phyloP scores from a whole-genome alignment of 2,113 vertebrate species.

The Panurus biarmicus region DNA sequence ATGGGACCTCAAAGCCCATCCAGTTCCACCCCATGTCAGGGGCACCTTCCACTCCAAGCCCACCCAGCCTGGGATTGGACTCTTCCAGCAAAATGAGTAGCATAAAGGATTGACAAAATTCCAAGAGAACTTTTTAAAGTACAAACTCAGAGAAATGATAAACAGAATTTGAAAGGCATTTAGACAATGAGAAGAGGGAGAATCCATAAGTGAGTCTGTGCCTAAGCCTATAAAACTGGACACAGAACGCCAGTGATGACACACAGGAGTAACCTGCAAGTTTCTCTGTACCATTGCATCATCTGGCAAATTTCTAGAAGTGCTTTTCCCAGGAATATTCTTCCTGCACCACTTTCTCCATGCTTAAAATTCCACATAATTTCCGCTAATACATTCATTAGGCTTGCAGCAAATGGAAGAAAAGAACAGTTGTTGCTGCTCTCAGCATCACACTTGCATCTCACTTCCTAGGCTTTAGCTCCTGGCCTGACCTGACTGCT shows the following conservation, averaged over 20 bases:
- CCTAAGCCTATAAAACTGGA: neutral
- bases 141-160: neutral
- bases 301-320: neutral
- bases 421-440: neutral
- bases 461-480: neutral
- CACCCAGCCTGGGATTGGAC: neutral
- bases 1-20: neutral
- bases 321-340: neutral
- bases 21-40: neutral
- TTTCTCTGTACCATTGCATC: neutral
- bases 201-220: neutral
- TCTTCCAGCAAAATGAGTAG: neutral
- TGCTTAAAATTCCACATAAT: neutral
- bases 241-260: neutral
- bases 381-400: neutral
- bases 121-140: neutral
- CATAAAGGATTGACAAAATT: neutral
- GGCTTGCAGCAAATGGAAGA: neutral
- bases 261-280: neutral
- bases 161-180: neutral
- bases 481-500: neutral
- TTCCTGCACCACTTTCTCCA: neutral
- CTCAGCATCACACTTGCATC: neutral
- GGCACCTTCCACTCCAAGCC: neutral
- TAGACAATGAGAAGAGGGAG: neutral